Evolutionary conservation across 1,140 invertebrate genomes (phyloP).

Genomic region (Potamilus streckersoni): DNA sequence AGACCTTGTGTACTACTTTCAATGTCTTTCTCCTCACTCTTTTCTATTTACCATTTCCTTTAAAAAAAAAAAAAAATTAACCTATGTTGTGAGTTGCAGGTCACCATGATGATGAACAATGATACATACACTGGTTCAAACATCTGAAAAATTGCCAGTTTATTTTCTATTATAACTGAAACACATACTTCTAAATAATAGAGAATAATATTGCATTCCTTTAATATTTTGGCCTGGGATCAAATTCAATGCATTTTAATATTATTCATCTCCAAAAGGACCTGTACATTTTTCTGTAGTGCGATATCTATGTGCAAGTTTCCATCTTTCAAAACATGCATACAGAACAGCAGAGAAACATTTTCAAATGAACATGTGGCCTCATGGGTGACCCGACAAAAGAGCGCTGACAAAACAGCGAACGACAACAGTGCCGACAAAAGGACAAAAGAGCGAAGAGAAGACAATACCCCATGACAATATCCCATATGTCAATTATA

Average conservation of each 20-base stretch:
- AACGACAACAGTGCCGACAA: too few species aligned
- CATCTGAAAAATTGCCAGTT: constrained; percentile 26
- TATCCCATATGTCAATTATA: too few species aligned
- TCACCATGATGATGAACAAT: constrained; percentile 31
- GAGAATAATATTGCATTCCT: constrained; percentile 3
- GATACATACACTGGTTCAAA: constrained; percentile 23
- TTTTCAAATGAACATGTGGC: constrained; percentile 34
- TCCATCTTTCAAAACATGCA: constrained; percentile 16
- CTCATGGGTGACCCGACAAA: neutral
- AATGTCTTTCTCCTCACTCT: too few species aligned
- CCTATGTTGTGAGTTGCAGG: constrained; percentile 7
- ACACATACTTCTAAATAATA: neutral
- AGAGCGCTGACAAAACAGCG: too few species aligned
- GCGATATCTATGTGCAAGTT: constrained; percentile 35
- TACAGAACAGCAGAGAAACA: constrained; percentile 27
- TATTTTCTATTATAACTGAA: constrained; percentile 17
- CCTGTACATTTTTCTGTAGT: constrained; percentile 18
- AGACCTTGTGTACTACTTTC: too few species aligned
- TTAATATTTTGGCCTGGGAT: constrained; percentile 26
- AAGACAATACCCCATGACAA: too few species aligned
- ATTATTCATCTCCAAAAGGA: constrained; percentile 11
- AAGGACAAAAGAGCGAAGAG: too few species aligned
- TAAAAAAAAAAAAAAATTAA: constrained; percentile 6
- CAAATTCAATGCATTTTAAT: constrained; percentile 19
- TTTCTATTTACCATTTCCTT: neutral